Conservation (phyloP, 2,888 invertebrate genomes). For the Clanis bilineata region DNA sequence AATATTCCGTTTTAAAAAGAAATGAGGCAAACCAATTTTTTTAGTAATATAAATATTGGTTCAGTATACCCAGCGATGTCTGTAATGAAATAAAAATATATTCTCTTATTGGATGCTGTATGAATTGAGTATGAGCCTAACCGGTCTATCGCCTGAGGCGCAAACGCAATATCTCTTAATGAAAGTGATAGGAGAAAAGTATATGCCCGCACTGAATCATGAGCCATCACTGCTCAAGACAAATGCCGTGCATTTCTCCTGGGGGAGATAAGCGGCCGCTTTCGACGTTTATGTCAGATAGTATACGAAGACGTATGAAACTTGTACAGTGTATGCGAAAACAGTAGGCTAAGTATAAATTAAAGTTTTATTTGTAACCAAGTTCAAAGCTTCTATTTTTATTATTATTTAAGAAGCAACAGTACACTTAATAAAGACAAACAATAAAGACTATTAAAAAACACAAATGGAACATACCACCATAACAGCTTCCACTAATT, state of each 20-base stretch:
- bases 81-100: background rate
- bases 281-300: conserved; percentile 65
- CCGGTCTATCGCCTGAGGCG: conserved; percentile 9
- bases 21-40: background rate
- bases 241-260: conserved; percentile 66
- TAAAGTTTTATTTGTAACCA: background rate
- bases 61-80: background rate
- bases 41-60: background rate
- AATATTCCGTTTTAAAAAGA: too few relatives aligned
- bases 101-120: background rate
- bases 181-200: conserved; percentile 58
- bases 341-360: background rate
- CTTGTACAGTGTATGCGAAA: conserved; percentile 11
- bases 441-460: too few relatives aligned
- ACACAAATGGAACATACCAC: too few relatives aligned
- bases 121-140: background rate
- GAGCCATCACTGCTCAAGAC: conserved; percentile 56
- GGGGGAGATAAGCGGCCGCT: conserved; percentile 60
- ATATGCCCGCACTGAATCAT: conserved; percentile 56
- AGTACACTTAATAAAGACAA: too few relatives aligned
- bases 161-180: conserved; percentile 19
- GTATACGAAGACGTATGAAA: conserved; percentile 53
- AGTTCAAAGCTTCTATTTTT: too few relatives aligned
- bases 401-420: too few relatives aligned
- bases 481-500: too few relatives aligned